These are phyloP conservation scores for Catostomus latipinnis DNA, from an alignment of 2,797 vertebrate species.

Conservation along the genomic window DNA sequence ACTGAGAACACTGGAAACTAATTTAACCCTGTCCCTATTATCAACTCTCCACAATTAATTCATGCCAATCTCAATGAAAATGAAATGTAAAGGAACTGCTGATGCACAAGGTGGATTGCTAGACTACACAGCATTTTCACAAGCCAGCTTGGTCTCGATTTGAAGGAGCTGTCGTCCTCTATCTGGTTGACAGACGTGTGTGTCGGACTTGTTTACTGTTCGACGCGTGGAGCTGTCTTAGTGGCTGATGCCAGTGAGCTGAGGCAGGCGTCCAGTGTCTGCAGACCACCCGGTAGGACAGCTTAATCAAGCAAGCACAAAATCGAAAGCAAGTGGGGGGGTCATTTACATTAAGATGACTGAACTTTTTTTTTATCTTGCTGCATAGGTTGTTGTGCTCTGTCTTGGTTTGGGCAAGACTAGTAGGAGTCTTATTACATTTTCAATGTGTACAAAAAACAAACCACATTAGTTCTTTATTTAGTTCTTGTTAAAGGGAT, in stretches of 20 bases:
- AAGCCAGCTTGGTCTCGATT: constrained; percentile 8
- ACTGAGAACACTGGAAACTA: neutral
- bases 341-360: constrained; percentile 53
- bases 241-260: constrained; percentile 41
- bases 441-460: neutral
- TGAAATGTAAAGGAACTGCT: constrained; percentile 18
- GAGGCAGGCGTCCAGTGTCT: constrained; percentile 44
- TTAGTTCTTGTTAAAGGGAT: too few species aligned
- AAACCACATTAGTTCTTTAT: too few species aligned
- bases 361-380: constrained; percentile 8
- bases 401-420: neutral
- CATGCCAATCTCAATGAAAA: constrained; percentile 39
- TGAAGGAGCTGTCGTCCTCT: constrained; percentile 44
- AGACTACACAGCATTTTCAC: constrained; percentile 30
- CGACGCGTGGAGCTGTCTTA: constrained; percentile 42
- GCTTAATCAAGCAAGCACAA: constrained; percentile 56
- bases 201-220: constrained; percentile 57
- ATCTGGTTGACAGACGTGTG: constrained; percentile 55
- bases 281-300: constrained; percentile 39
- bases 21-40: constrained; percentile 29
- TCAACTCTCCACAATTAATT: constrained; percentile 48
- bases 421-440: neutral
- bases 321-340: constrained; percentile 46
- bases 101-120: constrained; percentile 14
- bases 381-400: neutral